A percentile compares a stretch with the other conserved stretches of the same genome.
These are phyloP conservation scores for Lepisosteus osseus DNA, from an alignment of 2,113 vertebrate species.

Conservation along the genomic window DNA sequence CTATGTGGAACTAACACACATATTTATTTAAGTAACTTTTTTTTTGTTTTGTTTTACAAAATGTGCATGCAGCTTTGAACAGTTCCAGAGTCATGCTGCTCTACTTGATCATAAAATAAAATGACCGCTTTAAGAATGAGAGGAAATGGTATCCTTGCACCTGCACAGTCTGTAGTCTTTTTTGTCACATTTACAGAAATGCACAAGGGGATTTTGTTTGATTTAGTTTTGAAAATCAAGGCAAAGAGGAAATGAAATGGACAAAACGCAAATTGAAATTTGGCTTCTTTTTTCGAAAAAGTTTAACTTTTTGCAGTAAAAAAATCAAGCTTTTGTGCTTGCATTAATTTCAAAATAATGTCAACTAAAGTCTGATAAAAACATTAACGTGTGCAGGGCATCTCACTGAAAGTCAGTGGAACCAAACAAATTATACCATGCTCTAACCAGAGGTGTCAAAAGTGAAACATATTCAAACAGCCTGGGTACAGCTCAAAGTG, in stretches of 20 bases:
- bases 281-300: slow-evolving; percentile 65
- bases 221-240: slow-evolving; percentile 45
- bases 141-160: slow-evolving; percentile 61
- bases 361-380: slow-evolving; percentile 81
- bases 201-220: slow-evolving; percentile 66
- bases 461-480: slow-evolving; percentile 54
- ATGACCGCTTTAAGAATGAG: slow-evolving; percentile 69
- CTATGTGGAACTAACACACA: slow-evolving; percentile 94
- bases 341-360: slow-evolving; percentile 79
- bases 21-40: slow-evolving; percentile 82
- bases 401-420: slow-evolving; percentile 72
- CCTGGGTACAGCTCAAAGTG: slow-evolving; percentile 73
- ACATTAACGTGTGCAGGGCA: slow-evolving; percentile 66
- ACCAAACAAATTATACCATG: slow-evolving; percentile 64
- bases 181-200: slow-evolving; percentile 71
- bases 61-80: slow-evolving; percentile 95
- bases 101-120: slow-evolving; percentile 76
- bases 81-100: slow-evolving; percentile 90
- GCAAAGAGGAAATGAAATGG: slow-evolving; percentile 65
- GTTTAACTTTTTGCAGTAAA: slow-evolving; percentile 79
- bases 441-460: slow-evolving; percentile 59
- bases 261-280: slow-evolving; percentile 47
- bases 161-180: slow-evolving; percentile 65
- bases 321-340: slow-evolving; percentile 94
- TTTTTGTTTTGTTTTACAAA: slow-evolving; percentile 75